These are phyloP conservation scores for Bombus huntii DNA, from an alignment of 1,140 invertebrate species.

Conservation along the genomic window DNA sequence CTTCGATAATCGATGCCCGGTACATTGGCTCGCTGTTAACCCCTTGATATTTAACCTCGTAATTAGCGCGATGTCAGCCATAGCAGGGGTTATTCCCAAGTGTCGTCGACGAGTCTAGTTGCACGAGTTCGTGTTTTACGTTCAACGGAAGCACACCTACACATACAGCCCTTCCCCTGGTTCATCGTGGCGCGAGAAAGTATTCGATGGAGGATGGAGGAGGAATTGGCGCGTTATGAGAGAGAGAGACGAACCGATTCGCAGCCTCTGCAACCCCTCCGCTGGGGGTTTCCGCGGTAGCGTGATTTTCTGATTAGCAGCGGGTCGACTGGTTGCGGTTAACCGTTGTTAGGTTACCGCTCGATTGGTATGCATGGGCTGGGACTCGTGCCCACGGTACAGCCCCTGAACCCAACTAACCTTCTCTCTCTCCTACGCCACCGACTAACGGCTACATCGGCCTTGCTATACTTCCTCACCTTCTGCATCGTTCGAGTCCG, in stretches of 20 bases:
- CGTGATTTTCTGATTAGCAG: slow-evolving; percentile 82
- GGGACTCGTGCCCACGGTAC: slow-evolving; percentile 76
- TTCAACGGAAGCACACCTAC: slow-evolving; percentile 3
- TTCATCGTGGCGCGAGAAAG: slow-evolving; percentile 39
- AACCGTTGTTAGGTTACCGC: slow-evolving; percentile 81
- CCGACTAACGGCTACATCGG: slow-evolving; percentile 1
- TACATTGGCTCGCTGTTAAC: slow-evolving; percentile 76
- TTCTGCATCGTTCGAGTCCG: neutral
- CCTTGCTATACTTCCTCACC: neutral
- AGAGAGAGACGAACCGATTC: slow-evolving; percentile 34
- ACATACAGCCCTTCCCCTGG: neutral
- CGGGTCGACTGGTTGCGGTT: slow-evolving; percentile 81
- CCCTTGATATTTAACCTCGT: slow-evolving; percentile 79
- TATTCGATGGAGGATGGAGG: slow-evolving; percentile 15
- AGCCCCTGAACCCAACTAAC: slow-evolving; percentile 55
- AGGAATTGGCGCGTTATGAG: slow-evolving; percentile 43
- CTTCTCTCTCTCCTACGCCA: slow-evolving; percentile 59
- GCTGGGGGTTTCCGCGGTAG: slow-evolving; percentile 76
- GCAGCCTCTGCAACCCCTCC: slow-evolving; percentile 63
- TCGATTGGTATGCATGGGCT: slow-evolving; percentile 82
- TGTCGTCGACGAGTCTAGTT: slow-evolving; percentile 23
- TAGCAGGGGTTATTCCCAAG: slow-evolving; percentile 12
- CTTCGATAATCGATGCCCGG: slow-evolving; percentile 49
- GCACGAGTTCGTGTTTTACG: slow-evolving; percentile 13
- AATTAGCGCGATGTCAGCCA: slow-evolving; percentile 73